phyloP scores from a whole-genome alignment of 1,140 invertebrate species.

The Monomorium pharaonis region DNA sequence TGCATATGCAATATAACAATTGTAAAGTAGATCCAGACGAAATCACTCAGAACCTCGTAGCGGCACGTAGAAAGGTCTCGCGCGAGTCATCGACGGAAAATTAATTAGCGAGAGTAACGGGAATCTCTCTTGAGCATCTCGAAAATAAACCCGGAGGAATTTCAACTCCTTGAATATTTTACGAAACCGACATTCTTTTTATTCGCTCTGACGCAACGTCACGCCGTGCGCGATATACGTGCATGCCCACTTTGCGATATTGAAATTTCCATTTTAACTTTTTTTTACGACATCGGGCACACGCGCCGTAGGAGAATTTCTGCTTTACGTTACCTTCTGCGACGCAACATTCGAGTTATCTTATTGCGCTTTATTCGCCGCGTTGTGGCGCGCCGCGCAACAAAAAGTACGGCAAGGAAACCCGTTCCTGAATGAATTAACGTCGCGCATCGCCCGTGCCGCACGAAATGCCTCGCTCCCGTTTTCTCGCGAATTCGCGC shows the following conservation, averaged over 20 bases:
- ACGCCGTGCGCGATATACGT: neutral
- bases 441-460: neutral
- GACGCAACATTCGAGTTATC: neutral
- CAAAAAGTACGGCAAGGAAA: too few relatives aligned
- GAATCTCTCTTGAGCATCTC: neutral
- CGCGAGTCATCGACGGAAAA: neutral
- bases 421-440: neutral
- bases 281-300: neutral
- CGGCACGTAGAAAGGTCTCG: neutral
- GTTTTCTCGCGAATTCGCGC: slow-evolving; percentile 7
- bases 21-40: too few relatives aligned
- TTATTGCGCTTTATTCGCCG: neutral
- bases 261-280: neutral
- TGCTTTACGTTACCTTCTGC: neutral
- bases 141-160: neutral
- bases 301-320: neutral
- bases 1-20: neutral
- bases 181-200: neutral
- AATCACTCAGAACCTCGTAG: neutral
- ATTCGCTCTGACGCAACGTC: neutral
- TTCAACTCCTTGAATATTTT: neutral
- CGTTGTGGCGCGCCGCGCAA: too few relatives aligned
- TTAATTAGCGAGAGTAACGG: slow-evolving; percentile 30
- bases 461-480: neutral
- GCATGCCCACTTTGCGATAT: neutral